Conservation (phyloP, 2,797 vertebrate genomes). For the Sebastes taczanowskii region DNA sequence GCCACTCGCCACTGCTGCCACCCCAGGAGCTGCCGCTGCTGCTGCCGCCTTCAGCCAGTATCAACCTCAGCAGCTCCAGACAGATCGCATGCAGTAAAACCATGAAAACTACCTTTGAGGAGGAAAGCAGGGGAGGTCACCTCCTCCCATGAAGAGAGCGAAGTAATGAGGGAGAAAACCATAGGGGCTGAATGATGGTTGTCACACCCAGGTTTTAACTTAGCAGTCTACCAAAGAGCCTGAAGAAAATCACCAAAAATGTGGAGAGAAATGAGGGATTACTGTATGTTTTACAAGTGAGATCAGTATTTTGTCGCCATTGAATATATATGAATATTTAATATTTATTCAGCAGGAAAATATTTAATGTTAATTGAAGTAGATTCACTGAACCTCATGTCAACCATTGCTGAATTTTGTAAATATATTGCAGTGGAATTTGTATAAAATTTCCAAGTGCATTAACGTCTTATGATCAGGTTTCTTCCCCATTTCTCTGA, state of each 20-base stretch:
- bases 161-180: slow-evolving; percentile 7
- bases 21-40: slow-evolving; percentile 87
- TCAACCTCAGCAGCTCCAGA: slow-evolving; percentile 94
- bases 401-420: slow-evolving; percentile 54
- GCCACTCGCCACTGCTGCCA: slow-evolving; percentile 89
- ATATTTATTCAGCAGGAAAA: slow-evolving; percentile 76
- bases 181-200: slow-evolving; percentile 37
- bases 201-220: slow-evolving; percentile 70
- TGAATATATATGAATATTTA: slow-evolving; percentile 75
- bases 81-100: slow-evolving; percentile 94
- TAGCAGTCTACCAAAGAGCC: slow-evolving; percentile 74
- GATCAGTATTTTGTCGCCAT: slow-evolving; percentile 69
- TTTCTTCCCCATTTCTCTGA: slow-evolving; percentile 80
- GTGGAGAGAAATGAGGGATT: slow-evolving; percentile 45
- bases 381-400: slow-evolving; percentile 50
- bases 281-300: slow-evolving; percentile 61
- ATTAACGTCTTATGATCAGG: slow-evolving; percentile 77
- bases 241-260: slow-evolving; percentile 54
- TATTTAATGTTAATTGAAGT: slow-evolving; percentile 63
- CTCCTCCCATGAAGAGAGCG: slow-evolving; percentile 5
- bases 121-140: slow-evolving; percentile 1
- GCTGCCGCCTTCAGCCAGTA: slow-evolving; percentile 88
- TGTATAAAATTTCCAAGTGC: slow-evolving; percentile 56
- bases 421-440: slow-evolving; percentile 47
- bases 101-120: slow-evolving; percentile 35